Evolutionary conservation across 30 jellyfish, hydroid and myxozoan genomes (phyloP), one percentile per base, ranked within the genome.

Genomic region (Aurelia sp.): DNA sequence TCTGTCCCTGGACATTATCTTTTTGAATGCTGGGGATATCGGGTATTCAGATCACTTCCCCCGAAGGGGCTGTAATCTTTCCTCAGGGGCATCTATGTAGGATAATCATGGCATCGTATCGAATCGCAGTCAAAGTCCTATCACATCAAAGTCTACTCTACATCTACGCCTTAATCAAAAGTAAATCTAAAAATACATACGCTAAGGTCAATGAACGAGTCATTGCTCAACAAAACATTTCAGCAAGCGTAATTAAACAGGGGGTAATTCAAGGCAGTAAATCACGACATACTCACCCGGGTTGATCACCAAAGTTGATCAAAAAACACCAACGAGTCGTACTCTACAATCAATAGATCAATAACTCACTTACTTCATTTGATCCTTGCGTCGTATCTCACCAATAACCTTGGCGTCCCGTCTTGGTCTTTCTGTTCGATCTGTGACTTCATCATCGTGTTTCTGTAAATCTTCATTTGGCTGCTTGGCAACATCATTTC

Each of bases 231-330:
- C 33, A 27, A 27, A 27, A 2, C 33, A 27, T 27, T 27, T 27
- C 33, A 27, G 33, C 33, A 27, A 27, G 33, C 33, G 33, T 27
- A 27, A 27, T 27, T 2, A 27, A 27, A 27, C 33, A 27, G 33
- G 33, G 33, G 33, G 33, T 27, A 27, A 27, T 1, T 27, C 33
- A 27, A 27, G 33, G 33, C 33, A 27, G 33, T 66, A 66, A 66
- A 66, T 66, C 78, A 66, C 78, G 78, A 66, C 78, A 66, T 66
- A 66, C 78, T 66, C 78, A 63, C 78, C 78, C 63, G 78, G 78
- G 78, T 66, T 66, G 78, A 66, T 66, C 78, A 63, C 63, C 5
- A 66, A 30, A 24, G 48, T 66, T 63, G 55, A 66, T 66, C 78
- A 66, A 66, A 10, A 61, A 66, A 13, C n/a, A 24, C 78, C 0